phyloP scores from a whole-genome alignment of 1,140 invertebrate species.

The Anadara kagoshimensis region DNA sequence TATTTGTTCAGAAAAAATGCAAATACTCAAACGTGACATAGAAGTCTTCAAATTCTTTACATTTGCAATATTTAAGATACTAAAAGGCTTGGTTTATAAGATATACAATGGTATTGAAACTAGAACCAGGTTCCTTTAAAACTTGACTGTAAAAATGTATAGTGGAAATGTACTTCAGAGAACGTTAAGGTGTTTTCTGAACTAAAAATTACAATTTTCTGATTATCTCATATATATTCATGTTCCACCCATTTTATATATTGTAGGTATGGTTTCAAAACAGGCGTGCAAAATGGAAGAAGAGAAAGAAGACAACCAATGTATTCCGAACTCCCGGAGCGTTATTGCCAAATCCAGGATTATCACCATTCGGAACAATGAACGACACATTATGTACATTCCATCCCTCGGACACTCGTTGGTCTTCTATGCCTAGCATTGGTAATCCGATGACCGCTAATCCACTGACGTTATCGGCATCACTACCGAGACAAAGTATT shows the following conservation, averaged over 20 bases:
- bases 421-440: slow-evolving; percentile 58
- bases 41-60: no score
- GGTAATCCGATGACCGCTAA: slow-evolving; percentile 58
- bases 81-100: no score
- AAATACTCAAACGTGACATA: no score
- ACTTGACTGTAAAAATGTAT: no score
- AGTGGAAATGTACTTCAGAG: no score
- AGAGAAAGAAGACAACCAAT: slow-evolving; percentile 97
- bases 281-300: slow-evolving; percentile 84
- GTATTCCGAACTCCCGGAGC: slow-evolving; percentile 91
- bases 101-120: no score
- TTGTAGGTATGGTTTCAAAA: slow-evolving; percentile 73
- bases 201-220: no score
- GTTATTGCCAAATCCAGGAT: slow-evolving; percentile 91
- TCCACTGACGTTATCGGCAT: slow-evolving; percentile 58
- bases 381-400: slow-evolving; percentile 69
- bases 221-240: neutral
- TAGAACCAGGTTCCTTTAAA: no score
- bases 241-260: neutral
- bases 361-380: slow-evolving; percentile 86
- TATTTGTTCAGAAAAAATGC: no score
- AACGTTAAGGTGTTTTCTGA: no score
- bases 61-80: no score
- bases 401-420: slow-evolving; percentile 58
- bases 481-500: slow-evolving; percentile 61